Percentiles rank a stretch among this genome's conserved stretches.
phyloP scores from a whole-genome alignment of 2,113 vertebrate species.

The Serinus canaria region DNA sequence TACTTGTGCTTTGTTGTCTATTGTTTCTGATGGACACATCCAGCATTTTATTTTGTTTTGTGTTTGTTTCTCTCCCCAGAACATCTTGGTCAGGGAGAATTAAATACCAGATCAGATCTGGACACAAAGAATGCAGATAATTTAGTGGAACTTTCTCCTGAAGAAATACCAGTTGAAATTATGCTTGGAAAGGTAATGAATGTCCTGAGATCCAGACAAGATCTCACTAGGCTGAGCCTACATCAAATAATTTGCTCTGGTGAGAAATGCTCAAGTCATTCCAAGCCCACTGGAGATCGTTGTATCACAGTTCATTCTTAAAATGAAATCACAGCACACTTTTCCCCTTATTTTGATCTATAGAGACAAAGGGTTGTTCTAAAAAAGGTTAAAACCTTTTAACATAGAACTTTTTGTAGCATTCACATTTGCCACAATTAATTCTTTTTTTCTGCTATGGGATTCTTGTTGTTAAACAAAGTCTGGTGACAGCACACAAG shows the following conservation, averaged over 20 bases:
- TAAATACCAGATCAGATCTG: not conserved
- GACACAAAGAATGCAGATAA: not conserved
- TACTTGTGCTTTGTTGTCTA: not conserved
- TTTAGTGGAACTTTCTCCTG: not conserved
- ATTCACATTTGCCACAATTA: not conserved
- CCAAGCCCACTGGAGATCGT: not conserved
- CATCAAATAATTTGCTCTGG: not conserved
- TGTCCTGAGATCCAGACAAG: not conserved
- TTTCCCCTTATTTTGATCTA: not conserved
- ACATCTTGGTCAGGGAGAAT: not conserved
- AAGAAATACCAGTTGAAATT: slow-evolving; percentile 55
- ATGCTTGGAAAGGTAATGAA: slow-evolving; percentile 73
- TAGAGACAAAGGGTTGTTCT: not conserved
- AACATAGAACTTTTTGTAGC: not conserved
- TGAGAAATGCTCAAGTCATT: not conserved
- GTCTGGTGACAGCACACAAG: not conserved
- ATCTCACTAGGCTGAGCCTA: not conserved
- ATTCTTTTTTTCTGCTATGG: not conserved
- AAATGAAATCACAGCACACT: not conserved
- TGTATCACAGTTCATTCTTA: not conserved
- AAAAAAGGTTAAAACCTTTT: not conserved
- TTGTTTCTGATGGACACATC: not conserved
- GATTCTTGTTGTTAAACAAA: not conserved
- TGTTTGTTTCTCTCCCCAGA: slow-evolving; percentile 1
- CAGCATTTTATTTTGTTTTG: not conserved